Evolutionary conservation across 1,140 invertebrate species (phyloP).

Genomic region (Macrobrachium rosenbergii): DNA sequence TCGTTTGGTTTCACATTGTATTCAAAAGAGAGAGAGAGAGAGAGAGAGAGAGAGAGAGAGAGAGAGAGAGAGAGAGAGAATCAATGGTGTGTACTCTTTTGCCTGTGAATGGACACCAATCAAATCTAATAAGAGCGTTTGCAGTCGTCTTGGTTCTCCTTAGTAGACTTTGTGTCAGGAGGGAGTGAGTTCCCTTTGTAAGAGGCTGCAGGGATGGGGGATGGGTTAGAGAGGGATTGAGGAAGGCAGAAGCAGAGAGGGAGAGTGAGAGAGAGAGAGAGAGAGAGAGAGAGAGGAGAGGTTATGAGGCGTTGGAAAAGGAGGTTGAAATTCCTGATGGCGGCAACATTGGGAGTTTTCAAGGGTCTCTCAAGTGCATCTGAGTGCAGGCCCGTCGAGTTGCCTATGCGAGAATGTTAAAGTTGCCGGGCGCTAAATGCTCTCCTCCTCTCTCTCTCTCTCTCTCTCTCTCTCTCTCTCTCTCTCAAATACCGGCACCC

Average conservation of each 20-base stretch:
- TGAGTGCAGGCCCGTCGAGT: too few relatives aligned
- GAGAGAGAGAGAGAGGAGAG: background rate
- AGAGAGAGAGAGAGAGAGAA: too few relatives aligned
- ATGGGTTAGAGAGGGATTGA: background rate
- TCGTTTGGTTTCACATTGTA: too few relatives aligned
- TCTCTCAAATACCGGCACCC: constrained; percentile 9
- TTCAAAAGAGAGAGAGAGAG: too few relatives aligned
- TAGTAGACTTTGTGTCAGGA: background rate
- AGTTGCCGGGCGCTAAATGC: background rate
- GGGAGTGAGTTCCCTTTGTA: background rate
- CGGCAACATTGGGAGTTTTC: background rate
- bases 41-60: too few relatives aligned
- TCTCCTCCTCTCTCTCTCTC: background rate
- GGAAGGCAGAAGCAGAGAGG: background rate
- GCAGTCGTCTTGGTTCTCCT: too few relatives aligned
- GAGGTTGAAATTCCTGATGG: constrained; percentile 2
- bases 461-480: constrained; percentile 27
- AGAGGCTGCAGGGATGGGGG: background rate
- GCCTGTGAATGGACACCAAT: too few relatives aligned
- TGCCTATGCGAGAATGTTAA: too few relatives aligned
- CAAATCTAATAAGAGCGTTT: too few relatives aligned
- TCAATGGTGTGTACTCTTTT: too few relatives aligned
- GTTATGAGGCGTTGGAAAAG: background rate
- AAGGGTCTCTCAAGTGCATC: background rate
- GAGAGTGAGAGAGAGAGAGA: background rate